phyloP scores from a whole-genome alignment of 2,797 vertebrate species.

The Esox masquinongy region DNA sequence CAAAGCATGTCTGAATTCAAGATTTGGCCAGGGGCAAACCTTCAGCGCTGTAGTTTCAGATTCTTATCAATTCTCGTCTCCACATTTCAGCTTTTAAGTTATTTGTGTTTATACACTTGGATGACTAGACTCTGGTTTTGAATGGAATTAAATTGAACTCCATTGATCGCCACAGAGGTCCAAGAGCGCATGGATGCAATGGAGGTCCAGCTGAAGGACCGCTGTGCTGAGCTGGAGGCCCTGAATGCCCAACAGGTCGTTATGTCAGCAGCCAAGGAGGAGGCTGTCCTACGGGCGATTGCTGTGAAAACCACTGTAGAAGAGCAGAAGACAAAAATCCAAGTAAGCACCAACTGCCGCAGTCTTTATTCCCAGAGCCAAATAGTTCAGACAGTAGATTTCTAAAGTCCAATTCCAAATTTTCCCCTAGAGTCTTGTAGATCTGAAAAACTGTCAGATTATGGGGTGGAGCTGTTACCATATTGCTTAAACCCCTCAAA shows the following conservation, averaged over 20 bases:
- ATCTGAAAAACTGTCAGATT: background rate
- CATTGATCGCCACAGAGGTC: constrained; percentile 69
- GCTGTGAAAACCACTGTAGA: constrained; percentile 56
- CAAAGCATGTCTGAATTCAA: too few relatives aligned
- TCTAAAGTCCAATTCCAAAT: background rate
- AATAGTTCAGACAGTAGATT: background rate
- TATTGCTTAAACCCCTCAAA: background rate
- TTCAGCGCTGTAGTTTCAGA: too few relatives aligned
- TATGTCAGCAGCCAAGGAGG: constrained; percentile 56
- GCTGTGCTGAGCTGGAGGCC: constrained; percentile 70
- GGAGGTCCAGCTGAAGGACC: constrained; percentile 73
- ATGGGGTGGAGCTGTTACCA: background rate
- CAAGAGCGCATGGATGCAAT: constrained; percentile 70
- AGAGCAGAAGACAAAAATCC: constrained; percentile 51
- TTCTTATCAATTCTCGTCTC: too few relatives aligned
- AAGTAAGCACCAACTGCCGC: background rate
- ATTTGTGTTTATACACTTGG: background rate
- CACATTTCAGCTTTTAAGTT: background rate
- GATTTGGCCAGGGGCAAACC: too few relatives aligned
- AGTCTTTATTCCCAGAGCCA: background rate
- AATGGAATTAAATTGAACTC: background rate
- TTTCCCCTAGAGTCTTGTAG: background rate
- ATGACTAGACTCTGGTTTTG: background rate
- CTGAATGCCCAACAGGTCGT: constrained; percentile 69
- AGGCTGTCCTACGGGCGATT: constrained; percentile 54